phyloP scores from a whole-genome alignment of 2,888 invertebrate genomes.

The Cataglyphis altisquamis region DNA sequence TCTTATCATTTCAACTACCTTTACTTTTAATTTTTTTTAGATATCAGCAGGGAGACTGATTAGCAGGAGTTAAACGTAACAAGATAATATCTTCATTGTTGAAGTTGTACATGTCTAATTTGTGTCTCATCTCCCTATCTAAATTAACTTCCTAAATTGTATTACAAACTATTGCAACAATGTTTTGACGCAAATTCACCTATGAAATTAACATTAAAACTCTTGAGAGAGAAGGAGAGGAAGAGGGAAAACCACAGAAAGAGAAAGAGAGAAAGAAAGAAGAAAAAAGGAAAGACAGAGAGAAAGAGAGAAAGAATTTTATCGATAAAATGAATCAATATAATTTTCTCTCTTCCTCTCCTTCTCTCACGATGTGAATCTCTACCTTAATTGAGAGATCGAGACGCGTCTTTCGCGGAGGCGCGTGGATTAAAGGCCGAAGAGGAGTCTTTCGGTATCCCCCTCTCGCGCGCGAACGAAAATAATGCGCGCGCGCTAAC shows the following conservation, averaged over 20 bases:
- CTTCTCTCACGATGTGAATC: neutral
- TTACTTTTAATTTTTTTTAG: neutral
- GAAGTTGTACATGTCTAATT: neutral
- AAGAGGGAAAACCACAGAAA: neutral
- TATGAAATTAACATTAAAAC: neutral
- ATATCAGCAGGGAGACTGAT: neutral
- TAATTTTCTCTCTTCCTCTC: neutral
- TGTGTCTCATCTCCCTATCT: neutral
- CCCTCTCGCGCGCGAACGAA: slow-evolving; percentile 59
- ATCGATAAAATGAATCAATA: neutral
- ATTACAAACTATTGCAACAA: neutral
- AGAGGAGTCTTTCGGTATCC: neutral
- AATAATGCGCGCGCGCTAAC: slow-evolving; percentile 73
- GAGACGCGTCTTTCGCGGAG: neutral
- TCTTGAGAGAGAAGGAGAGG: neutral
- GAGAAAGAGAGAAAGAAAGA: neutral
- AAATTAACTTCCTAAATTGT: neutral
- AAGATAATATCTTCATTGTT: neutral
- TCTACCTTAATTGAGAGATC: slow-evolving; percentile 11
- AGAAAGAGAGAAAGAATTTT: neutral
- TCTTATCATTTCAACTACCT: neutral
- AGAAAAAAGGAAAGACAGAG: neutral
- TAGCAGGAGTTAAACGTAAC: neutral
- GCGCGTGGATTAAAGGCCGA: slow-evolving; percentile 7
- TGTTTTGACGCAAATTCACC: neutral